phyloP scores from a whole-genome alignment of 30 jellyfish, hydroid and myxozoan genomes.

The Cassiopea xamachana region DNA sequence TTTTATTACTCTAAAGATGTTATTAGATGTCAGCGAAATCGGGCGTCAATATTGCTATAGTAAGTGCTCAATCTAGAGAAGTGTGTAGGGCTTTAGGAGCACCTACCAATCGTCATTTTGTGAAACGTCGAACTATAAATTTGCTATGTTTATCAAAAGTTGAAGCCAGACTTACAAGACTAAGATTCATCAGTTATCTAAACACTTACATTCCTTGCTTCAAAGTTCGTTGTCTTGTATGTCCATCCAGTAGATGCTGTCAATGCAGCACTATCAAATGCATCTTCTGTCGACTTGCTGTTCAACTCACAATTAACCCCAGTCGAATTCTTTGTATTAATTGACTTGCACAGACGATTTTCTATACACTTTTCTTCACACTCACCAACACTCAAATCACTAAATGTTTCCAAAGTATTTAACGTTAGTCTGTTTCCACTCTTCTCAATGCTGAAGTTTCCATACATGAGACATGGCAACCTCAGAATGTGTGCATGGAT shows the following conservation, averaged over 20 bases:
- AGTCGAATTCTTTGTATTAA: not conserved
- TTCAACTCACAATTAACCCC: constrained; percentile 29
- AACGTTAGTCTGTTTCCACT: not conserved
- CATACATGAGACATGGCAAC: constrained; percentile 37
- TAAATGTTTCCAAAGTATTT: not conserved
- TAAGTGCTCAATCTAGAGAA: no score
- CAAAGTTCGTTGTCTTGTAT: constrained; percentile 15
- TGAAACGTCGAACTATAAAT: no score
- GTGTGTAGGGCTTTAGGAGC: no score
- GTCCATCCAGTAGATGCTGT: constrained; percentile 32
- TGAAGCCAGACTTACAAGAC: no score
- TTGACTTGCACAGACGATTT: constrained; percentile 14
- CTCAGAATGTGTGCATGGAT: constrained; percentile 19
- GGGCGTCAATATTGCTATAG: no score
- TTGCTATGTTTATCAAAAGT: no score
- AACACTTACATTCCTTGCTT: constrained; percentile 9
- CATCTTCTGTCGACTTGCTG: constrained; percentile 19
- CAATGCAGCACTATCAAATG: not conserved
- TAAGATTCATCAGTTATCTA: no score
- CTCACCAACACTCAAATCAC: not conserved
- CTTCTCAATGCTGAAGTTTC: constrained; percentile 33
- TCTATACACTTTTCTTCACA: constrained; percentile 21
- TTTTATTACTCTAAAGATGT: no score
- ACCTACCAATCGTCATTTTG: no score
- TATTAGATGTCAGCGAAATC: no score